phyloP scores from a whole-genome alignment of 1,140 invertebrate genomes.

The Myzus persicae region DNA sequence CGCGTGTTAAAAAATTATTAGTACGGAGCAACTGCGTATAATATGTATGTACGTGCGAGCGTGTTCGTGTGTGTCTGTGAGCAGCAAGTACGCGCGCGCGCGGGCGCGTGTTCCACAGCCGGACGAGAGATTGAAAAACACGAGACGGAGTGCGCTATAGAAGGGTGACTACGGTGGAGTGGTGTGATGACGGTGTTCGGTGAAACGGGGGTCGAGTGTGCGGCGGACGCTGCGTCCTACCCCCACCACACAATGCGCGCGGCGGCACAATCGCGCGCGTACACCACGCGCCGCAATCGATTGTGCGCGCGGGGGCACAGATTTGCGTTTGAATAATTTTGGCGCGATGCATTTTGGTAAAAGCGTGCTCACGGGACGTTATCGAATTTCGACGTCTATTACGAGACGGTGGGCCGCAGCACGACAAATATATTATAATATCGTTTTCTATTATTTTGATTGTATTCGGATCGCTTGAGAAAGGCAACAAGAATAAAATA shows the following conservation, averaged over 20 bases:
- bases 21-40: slow-evolving; percentile 21
- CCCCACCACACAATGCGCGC: slow-evolving; percentile 23
- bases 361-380: too few relatives aligned
- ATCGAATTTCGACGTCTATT: not conserved
- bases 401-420: too few relatives aligned
- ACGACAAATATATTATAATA: not conserved
- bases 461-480: not conserved
- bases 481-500: not conserved
- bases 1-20: slow-evolving; percentile 2
- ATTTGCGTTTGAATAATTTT: slow-evolving; percentile 13
- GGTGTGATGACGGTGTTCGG: slow-evolving; percentile 20
- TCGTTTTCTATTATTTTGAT: not conserved
- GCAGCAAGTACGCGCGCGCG: not conserved
- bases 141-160: not conserved
- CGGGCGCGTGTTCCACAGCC: slow-evolving; percentile 22
- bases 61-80: not conserved
- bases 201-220: not conserved
- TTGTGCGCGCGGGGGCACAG: not conserved
- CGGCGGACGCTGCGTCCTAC: slow-evolving; percentile 48
- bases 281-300: not conserved
- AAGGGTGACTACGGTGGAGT: not conserved
- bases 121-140: slow-evolving; percentile 57
- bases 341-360: not conserved
- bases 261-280: slow-evolving; percentile 10
- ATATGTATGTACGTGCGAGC: not conserved